Evolutionary conservation across 2,113 vertebrate species (phyloP).

Genomic region (Vulpes ferrilata): DNA sequence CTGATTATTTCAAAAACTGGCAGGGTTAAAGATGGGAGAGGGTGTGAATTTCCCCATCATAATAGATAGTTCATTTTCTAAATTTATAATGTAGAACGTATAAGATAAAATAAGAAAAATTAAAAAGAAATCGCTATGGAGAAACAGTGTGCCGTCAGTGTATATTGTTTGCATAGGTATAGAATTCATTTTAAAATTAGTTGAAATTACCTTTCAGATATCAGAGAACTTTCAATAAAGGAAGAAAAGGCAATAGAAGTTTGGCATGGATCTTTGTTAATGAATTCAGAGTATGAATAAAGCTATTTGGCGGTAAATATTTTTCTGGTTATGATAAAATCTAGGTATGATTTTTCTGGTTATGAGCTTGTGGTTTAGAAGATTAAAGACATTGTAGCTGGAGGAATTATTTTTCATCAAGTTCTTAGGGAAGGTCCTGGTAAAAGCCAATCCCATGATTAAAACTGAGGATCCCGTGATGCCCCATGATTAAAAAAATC

Average conservation of each 20-base stretch:
- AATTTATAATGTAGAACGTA: not conserved
- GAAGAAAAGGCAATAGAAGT: not conserved
- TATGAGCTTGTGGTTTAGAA: conserved; percentile 18
- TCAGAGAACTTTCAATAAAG: conserved; percentile 9
- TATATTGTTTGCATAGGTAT: not conserved
- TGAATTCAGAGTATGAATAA: conserved; percentile 25
- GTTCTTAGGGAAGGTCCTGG: not conserved
- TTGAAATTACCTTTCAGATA: not conserved
- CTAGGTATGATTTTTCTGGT: conserved; percentile 36
- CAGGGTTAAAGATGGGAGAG: not conserved
- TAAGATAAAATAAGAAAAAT: not conserved
- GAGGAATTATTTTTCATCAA: conserved; percentile 51
- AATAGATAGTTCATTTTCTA: not conserved
- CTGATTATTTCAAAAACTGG: not conserved
- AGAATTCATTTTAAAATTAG: conserved; percentile 19
- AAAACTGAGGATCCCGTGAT: not conserved
- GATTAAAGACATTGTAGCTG: not conserved
- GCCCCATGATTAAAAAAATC: not conserved
- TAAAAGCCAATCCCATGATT: not conserved
- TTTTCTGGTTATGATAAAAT: conserved; percentile 55
- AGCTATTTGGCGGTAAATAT: conserved; percentile 26
- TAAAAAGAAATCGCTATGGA: conserved; percentile 26
- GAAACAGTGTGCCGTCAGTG: not conserved
- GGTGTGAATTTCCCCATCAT: not conserved
- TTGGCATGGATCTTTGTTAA: not conserved